These are phyloP conservation scores for Microcebus ravelobensis DNA, from an alignment of 2,113 vertebrate species.

Conservation along the genomic window DNA sequence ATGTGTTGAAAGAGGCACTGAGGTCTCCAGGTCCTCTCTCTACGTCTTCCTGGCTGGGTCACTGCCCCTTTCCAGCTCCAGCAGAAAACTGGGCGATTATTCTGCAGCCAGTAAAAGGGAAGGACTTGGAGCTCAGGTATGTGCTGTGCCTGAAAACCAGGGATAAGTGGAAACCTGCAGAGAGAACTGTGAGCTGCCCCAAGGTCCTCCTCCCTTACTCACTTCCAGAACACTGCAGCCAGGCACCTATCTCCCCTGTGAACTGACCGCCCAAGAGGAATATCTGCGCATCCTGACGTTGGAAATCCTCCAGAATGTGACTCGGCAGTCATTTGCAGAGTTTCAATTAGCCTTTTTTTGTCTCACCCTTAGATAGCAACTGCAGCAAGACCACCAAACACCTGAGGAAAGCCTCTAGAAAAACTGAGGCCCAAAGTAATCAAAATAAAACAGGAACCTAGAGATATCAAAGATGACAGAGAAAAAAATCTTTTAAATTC, in stretches of 20 bases:
- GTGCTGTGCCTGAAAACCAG: neutral
- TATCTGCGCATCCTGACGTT: neutral
- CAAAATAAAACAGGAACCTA: neutral
- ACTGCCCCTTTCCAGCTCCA: neutral
- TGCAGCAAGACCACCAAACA: neutral
- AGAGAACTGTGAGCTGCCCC: neutral
- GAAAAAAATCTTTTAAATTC: neutral
- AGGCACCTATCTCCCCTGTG: accelerated
- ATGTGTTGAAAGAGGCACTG: neutral
- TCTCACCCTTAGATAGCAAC: neutral
- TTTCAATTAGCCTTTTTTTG: neutral
- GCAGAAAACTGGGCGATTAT: neutral
- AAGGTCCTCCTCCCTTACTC: too few relatives aligned
- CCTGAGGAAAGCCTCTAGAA: neutral
- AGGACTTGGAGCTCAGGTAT: neutral
- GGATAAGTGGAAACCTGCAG: neutral
- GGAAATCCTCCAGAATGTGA: too few relatives aligned
- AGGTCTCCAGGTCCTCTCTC: neutral
- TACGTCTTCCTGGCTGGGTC: neutral
- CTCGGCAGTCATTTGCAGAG: neutral
- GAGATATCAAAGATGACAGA: neutral
- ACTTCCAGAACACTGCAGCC: neutral
- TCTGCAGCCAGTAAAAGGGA: neutral
- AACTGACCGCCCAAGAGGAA: neutral
- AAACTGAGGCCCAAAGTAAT: neutral